These are phyloP conservation scores for Indicator indicator DNA, from an alignment of 2,113 vertebrate genomes.

Conservation along the genomic window DNA sequence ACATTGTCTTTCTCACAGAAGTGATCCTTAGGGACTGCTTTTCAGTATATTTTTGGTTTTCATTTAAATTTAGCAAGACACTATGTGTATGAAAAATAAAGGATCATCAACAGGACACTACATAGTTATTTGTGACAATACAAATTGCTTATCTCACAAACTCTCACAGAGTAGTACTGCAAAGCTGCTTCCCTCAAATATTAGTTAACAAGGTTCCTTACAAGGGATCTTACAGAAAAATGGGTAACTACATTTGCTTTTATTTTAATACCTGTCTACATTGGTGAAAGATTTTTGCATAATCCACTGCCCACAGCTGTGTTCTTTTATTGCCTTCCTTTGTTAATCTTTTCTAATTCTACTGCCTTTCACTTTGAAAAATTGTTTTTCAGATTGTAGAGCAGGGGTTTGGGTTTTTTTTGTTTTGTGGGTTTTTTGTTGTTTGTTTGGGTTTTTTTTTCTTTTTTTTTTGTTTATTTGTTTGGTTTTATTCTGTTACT, in stretches of 20 bases:
- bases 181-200: not conserved
- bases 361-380: not conserved
- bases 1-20: not conserved
- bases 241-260: too few relatives aligned
- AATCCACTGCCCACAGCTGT: not conserved
- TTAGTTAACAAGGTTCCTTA: not conserved
- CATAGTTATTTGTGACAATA: not conserved
- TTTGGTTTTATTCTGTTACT: not conserved
- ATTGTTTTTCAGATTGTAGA: not conserved
- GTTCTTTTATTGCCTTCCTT: not conserved
- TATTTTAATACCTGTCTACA: not conserved
- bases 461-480: not conserved
- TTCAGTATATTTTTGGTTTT: not conserved
- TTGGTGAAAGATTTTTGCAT: not conserved
- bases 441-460: not conserved
- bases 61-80: not conserved
- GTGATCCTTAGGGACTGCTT: not conserved
- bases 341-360: not conserved
- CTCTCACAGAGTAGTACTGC: not conserved
- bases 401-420: too few relatives aligned
- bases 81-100: not conserved
- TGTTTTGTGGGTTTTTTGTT: not conserved
- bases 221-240: not conserved
- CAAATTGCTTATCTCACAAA: not conserved
- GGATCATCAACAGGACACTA: not conserved